A percentile compares a stretch with the other conserved stretches of the same genome.
Conservation (phyloP, 53 echinoderm and acorn worm species). For the Mesocentrotus franciscanus region DNA sequence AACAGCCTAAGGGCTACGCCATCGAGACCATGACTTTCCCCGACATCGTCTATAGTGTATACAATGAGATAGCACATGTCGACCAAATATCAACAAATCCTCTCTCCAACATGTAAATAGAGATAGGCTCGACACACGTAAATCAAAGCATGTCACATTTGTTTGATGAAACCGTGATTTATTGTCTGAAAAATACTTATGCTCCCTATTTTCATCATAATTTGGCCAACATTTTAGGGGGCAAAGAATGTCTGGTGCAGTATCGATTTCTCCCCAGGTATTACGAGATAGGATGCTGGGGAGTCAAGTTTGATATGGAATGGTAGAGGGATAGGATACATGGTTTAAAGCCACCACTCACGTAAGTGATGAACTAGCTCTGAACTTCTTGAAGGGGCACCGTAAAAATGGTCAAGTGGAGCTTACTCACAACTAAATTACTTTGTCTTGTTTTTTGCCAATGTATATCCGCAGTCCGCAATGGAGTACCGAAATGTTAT, state of each 20-base stretch:
- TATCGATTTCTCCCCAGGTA: neutral
- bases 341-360: neutral
- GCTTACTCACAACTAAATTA: neutral
- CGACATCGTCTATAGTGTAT: conserved; percentile 40
- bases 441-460: neutral
- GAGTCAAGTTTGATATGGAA: neutral
- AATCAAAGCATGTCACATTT: conserved; percentile 53
- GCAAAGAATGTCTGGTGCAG: neutral
- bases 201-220: neutral
- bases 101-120: conserved; percentile 55
- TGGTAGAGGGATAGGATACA: neutral
- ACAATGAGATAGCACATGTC: conserved; percentile 55
- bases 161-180: conserved; percentile 55
- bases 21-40: conserved; percentile 14
- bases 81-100: conserved; percentile 56
- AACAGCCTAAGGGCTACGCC: neutral
- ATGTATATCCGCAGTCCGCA: neutral
- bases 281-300: neutral
- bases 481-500: neutral
- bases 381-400: neutral
- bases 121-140: conserved; percentile 53
- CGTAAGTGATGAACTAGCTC: neutral
- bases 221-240: neutral
- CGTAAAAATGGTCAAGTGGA: neutral
- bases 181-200: conserved; percentile 9